These are phyloP conservation scores for Yponomeuta sedellus DNA, from an alignment of 2,888 invertebrate species.

Conservation along the genomic window DNA sequence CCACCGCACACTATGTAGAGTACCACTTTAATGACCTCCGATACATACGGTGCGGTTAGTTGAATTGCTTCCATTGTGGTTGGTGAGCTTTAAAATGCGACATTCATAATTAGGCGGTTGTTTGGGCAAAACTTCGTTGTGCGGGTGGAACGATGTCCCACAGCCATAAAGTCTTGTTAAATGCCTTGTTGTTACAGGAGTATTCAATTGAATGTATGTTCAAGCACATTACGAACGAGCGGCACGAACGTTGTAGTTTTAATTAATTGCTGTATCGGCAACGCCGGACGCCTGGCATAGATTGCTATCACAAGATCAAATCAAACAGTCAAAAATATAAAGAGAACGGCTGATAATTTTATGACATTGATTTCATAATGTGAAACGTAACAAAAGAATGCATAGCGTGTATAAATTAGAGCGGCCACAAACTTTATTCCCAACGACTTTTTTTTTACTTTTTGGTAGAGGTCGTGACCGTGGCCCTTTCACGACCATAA, in stretches of 20 bases:
- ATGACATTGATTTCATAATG: slow-evolving; percentile 12
- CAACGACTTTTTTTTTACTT: slow-evolving; percentile 16
- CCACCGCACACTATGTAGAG: slow-evolving; percentile 31
- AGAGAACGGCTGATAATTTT: slow-evolving; percentile 10
- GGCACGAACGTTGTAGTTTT: slow-evolving; percentile 25
- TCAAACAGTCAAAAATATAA: slow-evolving; percentile 19
- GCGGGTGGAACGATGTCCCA: slow-evolving; percentile 22
- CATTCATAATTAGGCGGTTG: slow-evolving; percentile 21
- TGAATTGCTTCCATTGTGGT: slow-evolving; percentile 38
- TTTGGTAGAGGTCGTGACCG: slow-evolving; percentile 22
- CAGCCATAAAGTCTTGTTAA: slow-evolving; percentile 31
- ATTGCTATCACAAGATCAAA: slow-evolving; percentile 21
- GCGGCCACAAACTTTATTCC: slow-evolving; percentile 12
- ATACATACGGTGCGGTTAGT: slow-evolving; percentile 37
- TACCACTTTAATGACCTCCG: slow-evolving; percentile 40
- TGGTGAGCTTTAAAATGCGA: slow-evolving; percentile 21
- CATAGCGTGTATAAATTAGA: slow-evolving; percentile 13
- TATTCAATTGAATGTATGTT: slow-evolving; percentile 25
- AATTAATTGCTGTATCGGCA: slow-evolving; percentile 26
- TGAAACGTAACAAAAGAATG: slow-evolving; percentile 13
- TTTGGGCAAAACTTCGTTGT: slow-evolving; percentile 4
- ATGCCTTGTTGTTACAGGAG: slow-evolving; percentile 21
- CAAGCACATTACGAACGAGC: slow-evolving; percentile 16
- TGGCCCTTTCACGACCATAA: slow-evolving; percentile 20
- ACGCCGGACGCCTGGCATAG: slow-evolving; percentile 20